Evolutionary conservation across 2,797 vertebrate species (phyloP).

Genomic region (Ataeniobius toweri): DNA sequence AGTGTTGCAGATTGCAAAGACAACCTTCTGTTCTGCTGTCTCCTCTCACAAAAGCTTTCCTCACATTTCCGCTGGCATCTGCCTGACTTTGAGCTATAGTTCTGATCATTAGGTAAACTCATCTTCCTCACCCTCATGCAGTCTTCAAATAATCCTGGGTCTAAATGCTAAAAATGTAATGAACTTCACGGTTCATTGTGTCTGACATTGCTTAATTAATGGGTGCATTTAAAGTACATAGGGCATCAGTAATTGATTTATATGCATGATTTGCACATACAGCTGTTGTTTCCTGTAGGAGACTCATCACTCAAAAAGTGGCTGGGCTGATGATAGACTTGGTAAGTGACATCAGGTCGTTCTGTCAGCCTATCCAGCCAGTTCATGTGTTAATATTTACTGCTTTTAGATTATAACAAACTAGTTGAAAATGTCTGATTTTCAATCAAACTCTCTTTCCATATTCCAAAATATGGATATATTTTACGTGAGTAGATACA

Average conservation of each 20-base stretch:
- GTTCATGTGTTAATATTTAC: constrained; percentile 28
- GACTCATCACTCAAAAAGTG: constrained; percentile 97
- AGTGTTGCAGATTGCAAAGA: constrained; percentile 55
- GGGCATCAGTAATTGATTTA: constrained; percentile 99
- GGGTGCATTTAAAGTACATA: constrained; percentile 99
- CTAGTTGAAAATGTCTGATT: constrained; percentile 22
- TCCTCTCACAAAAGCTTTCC: constrained; percentile 60
- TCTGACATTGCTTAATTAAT: constrained; percentile 99
- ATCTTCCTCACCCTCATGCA: constrained; percentile 74
- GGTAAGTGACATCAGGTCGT: constrained; percentile 64
- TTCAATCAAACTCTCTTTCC: background rate
- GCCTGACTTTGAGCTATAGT: constrained; percentile 84
- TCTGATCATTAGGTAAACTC: constrained; percentile 95
- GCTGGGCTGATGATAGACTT: constrained; percentile 70
- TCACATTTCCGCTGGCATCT: constrained; percentile 81
- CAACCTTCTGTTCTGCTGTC: constrained; percentile 56
- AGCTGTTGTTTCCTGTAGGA: constrained; percentile 99
- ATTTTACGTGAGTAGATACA: background rate
- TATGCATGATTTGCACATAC: constrained; percentile 99
- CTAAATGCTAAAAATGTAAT: constrained; percentile 99
- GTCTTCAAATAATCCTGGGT: constrained; percentile 95
- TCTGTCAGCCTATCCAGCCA: constrained; percentile 47
- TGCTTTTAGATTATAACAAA: constrained; percentile 25
- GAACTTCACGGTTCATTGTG: constrained; percentile 99
- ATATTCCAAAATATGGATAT: background rate